Evolutionary conservation across 2,113 vertebrate genomes (phyloP), one percentile per base, ranked within the genome.

Genomic region (Sapajus apella): DNA sequence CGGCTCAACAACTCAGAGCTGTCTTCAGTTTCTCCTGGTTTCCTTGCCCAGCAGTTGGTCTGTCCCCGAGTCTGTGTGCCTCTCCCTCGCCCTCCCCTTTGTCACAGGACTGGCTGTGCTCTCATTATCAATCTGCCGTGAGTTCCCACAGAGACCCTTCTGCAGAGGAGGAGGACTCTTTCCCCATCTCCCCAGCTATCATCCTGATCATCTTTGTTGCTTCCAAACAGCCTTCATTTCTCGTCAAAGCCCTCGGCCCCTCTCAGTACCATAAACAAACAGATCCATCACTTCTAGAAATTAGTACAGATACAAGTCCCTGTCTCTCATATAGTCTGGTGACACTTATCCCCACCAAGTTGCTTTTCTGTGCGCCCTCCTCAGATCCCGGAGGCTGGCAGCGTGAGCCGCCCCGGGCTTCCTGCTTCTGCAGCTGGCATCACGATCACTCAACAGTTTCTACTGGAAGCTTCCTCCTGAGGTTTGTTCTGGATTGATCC

Each of bases 391-490:
- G 12, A 6, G 0, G 1, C 58, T 55, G 30, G 47, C 56, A 40
- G 6, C 2, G 0, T 30, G n/a, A 8, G 6, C 1, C 0, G 16
- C 16, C 61, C 35, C 6, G 0, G 76, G 13, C 14, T 13, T 88
- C 77, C 56, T 50, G 43, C 7, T 13, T 35, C 40, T 7, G 11
- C 1, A 10, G 11, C 35, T 32, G 25, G 18, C 23, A 8, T 8
- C 16, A 4, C 17, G 5, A 5, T 21, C 50, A 6, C 50, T 8
- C 16, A 0, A 9, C 55, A 50, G 52, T 5, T 21, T 35, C 64
- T 27, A 17, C 56, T 11, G n/a, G 9, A 25, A 5, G 68, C 14
- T 52, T 7, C 35, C 12, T 25, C 20, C 85, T 13, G 27, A 9
- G 32, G 17, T 52, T 61, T 16, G 2, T 66, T 21, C 10, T 7